phyloP scores from a whole-genome alignment of 2,888 invertebrate genomes.

The Epistrophella euchroma region DNA sequence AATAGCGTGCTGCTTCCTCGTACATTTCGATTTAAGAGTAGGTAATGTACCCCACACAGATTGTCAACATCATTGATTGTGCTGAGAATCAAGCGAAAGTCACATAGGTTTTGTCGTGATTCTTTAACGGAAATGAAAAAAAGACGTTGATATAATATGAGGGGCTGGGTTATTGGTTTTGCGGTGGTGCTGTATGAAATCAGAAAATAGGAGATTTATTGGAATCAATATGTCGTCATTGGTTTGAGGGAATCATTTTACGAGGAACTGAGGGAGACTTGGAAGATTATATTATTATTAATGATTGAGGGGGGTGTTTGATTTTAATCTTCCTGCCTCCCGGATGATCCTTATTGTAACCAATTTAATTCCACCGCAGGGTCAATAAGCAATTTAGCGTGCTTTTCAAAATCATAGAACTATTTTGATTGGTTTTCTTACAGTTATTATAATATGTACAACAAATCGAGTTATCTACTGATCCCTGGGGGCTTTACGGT shows the following conservation, averaged over 20 bases:
- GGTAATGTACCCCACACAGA: too few species aligned
- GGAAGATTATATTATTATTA: background rate
- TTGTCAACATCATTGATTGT: constrained; percentile 33
- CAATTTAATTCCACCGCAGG: constrained; percentile 1
- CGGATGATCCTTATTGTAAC: background rate
- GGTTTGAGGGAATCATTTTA: constrained; percentile 1
- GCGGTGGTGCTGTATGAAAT: constrained; percentile 10
- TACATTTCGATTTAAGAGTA: background rate
- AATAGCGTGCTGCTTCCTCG: background rate
- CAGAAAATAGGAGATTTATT: constrained; percentile 23
- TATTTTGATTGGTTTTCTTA: background rate
- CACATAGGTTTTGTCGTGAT: background rate
- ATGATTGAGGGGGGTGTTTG: background rate
- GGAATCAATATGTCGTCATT: constrained; percentile 3
- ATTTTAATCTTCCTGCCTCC: background rate
- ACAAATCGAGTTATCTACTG: background rate
- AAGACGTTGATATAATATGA: background rate
- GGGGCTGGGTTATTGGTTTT: background rate
- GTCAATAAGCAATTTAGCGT: background rate
- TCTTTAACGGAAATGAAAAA: background rate
- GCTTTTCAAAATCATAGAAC: background rate
- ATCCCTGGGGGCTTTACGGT: background rate
- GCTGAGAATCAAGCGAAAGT: constrained; percentile 14
- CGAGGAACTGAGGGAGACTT: background rate
- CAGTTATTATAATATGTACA: background rate